Conservation (phyloP, 1,140 invertebrate genomes). For the Heliothis subflexa region DNA sequence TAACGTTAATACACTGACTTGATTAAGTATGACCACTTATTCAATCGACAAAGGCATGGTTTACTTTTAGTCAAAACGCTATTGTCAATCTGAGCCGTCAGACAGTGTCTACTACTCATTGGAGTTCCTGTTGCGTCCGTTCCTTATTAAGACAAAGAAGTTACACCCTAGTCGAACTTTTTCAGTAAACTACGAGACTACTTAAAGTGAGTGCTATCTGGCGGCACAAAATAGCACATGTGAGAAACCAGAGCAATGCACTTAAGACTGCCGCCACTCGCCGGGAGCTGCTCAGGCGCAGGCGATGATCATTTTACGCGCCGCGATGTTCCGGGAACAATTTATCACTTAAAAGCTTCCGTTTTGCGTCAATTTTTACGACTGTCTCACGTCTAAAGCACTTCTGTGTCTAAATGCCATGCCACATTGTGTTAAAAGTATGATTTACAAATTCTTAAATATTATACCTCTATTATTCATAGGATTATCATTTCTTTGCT, state of each 20-base stretch:
- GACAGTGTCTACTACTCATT: background rate
- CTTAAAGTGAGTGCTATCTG: conserved; percentile 12
- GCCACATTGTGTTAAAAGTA: no score
- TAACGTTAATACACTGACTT: conserved; percentile 42
- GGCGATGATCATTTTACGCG: conserved; percentile 80
- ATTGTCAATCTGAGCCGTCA: no score
- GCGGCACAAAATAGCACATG: conserved; percentile 58
- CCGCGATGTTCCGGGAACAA: conserved; percentile 80
- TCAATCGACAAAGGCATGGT: background rate
- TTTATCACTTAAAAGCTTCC: conserved; percentile 85
- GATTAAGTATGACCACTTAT: conserved; percentile 28
- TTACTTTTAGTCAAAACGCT: no score
- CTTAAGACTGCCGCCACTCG: conserved; percentile 63
- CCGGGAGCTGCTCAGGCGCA: conserved; percentile 64
- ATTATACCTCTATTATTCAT: no score
- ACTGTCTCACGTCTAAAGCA: conserved; percentile 54
- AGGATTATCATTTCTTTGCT: no score
- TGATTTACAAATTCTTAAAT: no score
- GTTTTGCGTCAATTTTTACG: conserved; percentile 69
- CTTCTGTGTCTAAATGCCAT: no score
- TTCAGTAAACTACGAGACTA: conserved; percentile 11
- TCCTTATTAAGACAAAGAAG: no score
- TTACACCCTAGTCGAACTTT: background rate
- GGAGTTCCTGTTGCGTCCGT: no score
- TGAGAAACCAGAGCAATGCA: conserved; percentile 69